Percentiles rank a stretch among this genome's conserved stretches.
Evolutionary conservation across 2,888 invertebrate genomes (phyloP).

Genomic region (Drosophila rubida): DNA sequence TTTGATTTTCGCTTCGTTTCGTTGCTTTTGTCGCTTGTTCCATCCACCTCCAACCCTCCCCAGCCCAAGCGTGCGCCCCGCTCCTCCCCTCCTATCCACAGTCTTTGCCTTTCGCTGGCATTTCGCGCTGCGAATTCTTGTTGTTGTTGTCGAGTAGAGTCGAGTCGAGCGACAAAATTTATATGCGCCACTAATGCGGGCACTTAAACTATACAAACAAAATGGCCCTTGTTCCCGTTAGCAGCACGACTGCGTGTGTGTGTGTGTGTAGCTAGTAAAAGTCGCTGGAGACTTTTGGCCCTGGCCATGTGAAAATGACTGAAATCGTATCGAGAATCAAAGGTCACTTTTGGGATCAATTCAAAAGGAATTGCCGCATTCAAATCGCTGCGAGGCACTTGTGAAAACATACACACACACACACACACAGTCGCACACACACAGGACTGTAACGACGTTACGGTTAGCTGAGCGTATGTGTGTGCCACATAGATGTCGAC

Average conservation of each 20-base stretch:
- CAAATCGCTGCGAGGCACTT: slow-evolving; percentile 78
- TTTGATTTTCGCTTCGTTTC: slow-evolving; percentile 75
- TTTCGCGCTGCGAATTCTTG: slow-evolving; percentile 20
- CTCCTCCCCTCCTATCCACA: too few species aligned
- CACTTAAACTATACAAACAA: slow-evolving; percentile 77
- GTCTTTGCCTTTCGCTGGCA: slow-evolving; percentile 4
- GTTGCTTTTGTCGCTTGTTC: slow-evolving; percentile 59
- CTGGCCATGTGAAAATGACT: slow-evolving; percentile 76
- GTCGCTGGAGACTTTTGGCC: slow-evolving; percentile 71
- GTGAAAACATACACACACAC: slow-evolving; percentile 48
- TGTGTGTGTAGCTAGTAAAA: slow-evolving; percentile 32
- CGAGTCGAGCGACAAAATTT: slow-evolving; percentile 69
- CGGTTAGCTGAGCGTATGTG: slow-evolving; percentile 6
- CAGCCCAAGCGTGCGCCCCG: neutral
- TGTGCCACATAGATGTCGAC: slow-evolving; percentile 17
- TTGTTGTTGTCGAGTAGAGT: slow-evolving; percentile 21
- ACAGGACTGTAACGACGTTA: slow-evolving; percentile 1
- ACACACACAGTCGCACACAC: slow-evolving; percentile 7
- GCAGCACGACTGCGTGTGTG: slow-evolving; percentile 11
- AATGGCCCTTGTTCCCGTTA: slow-evolving; percentile 52
- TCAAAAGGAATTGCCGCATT: slow-evolving; percentile 80
- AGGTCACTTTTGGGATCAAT: slow-evolving; percentile 80
- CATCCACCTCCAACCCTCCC: neutral
- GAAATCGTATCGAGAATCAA: slow-evolving; percentile 78
- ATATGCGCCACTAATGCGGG: slow-evolving; percentile 76